Conservation (phyloP, 2,113 vertebrate species). For the Chinchilla lanigera region DNA sequence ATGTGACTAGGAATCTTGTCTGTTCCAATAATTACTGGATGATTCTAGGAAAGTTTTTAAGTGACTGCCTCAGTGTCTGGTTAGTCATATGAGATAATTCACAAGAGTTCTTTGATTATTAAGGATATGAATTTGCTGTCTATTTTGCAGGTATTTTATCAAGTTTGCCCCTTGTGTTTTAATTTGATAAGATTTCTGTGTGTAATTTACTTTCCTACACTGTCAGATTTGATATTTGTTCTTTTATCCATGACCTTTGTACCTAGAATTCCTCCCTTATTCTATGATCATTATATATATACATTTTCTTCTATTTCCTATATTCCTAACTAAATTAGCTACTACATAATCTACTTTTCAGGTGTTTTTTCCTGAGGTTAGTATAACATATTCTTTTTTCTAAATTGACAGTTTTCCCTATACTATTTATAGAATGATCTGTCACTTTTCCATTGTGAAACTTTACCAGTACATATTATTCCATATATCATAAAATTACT, state of each 20-base stretch:
- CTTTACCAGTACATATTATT: neutral
- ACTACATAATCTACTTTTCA: neutral
- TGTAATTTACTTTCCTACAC: conserved; percentile 6
- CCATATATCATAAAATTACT: neutral
- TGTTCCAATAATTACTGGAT: neutral
- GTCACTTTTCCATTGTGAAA: neutral
- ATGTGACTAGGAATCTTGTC: neutral
- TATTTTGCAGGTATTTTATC: conserved; percentile 16
- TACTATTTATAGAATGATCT: neutral
- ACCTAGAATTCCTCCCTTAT: neutral
- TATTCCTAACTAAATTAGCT: conserved; percentile 6
- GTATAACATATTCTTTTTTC: neutral
- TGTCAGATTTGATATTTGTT: conserved; percentile 26
- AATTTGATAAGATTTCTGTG: conserved; percentile 24
- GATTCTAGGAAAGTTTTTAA: neutral
- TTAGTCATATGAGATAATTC: neutral
- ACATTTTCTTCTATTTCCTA: neutral
- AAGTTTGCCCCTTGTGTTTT: conserved; percentile 10
- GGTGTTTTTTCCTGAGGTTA: neutral
- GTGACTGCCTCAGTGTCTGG: neutral
- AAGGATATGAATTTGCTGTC: neutral
- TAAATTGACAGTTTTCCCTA: neutral
- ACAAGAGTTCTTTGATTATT: neutral
- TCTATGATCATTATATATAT: neutral
- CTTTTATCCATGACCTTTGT: neutral